Percentiles rank a stretch among this genome's conserved stretches.
phyloP scores from a whole-genome alignment of 2,888 invertebrate genomes.

The Ditula angustiorana region DNA sequence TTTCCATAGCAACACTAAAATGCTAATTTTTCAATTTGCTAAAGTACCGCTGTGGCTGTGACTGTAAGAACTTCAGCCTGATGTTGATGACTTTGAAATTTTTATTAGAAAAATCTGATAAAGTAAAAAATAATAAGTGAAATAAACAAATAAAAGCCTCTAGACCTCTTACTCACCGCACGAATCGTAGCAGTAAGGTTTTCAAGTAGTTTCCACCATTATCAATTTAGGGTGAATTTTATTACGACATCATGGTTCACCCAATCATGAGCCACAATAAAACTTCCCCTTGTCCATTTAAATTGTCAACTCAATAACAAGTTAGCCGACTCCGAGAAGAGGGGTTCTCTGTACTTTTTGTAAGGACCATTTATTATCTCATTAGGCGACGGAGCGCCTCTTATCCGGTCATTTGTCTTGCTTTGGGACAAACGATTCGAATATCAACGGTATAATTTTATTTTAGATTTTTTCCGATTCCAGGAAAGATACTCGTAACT shows the following conservation, averaged over 20 bases:
- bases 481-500: too few relatives aligned
- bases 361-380: slow-evolving; percentile 59
- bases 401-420: slow-evolving; percentile 59
- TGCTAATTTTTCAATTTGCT: slow-evolving; percentile 26
- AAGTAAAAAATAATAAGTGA: too few relatives aligned
- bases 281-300: slow-evolving; percentile 24
- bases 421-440: slow-evolving; percentile 43
- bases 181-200: too few relatives aligned
- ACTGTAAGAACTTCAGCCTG: neutral
- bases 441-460: slow-evolving; percentile 25
- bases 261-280: slow-evolving; percentile 19
- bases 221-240: too few relatives aligned
- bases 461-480: neutral
- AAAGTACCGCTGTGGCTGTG: neutral
- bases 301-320: slow-evolving; percentile 26
- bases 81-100: neutral
- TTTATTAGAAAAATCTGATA: neutral
- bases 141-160: too few relatives aligned
- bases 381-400: slow-evolving; percentile 56
- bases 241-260: too few relatives aligned
- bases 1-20: slow-evolving; percentile 5
- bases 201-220: too few relatives aligned
- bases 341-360: slow-evolving; percentile 8
- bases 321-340: neutral
- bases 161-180: too few relatives aligned